These are phyloP conservation scores for Tiaroga cobitis DNA, from an alignment of 2,797 vertebrate species.

Conservation along the genomic window DNA sequence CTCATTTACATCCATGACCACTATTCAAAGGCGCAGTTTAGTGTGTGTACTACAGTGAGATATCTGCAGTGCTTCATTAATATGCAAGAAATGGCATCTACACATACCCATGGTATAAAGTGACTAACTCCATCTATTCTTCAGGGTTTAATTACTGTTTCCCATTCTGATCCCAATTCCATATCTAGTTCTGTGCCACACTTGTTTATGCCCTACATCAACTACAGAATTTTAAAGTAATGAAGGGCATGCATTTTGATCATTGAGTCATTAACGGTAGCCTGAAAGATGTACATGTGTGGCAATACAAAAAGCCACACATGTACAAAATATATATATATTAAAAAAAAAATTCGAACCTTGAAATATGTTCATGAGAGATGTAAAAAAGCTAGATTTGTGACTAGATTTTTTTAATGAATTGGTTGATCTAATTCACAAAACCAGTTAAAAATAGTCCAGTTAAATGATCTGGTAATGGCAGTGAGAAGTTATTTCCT, in stretches of 20 bases:
- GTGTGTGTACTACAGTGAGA: not conserved
- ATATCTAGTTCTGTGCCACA: slow-evolving; percentile 60
- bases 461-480: not conserved
- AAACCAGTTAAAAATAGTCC: not conserved
- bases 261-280: not conserved
- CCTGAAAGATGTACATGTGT: not conserved
- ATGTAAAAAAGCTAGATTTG: not conserved
- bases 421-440: not conserved
- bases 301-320: not conserved
- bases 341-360: too few species aligned
- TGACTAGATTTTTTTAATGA: not conserved
- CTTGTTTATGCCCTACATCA: not conserved
- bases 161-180: slow-evolving; percentile 75
- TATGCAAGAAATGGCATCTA: slow-evolving; percentile 71
- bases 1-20: not conserved
- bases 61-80: not conserved
- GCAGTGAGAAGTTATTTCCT: not conserved
- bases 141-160: slow-evolving; percentile 84
- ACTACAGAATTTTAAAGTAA: not conserved
- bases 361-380: not conserved
- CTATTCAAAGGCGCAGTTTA: slow-evolving; percentile 69
- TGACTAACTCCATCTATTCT: slow-evolving; percentile 84
- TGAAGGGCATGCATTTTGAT: not conserved
- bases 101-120: slow-evolving; percentile 67
- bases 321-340: too few species aligned